Evolutionary conservation across 2,797 vertebrate genomes (phyloP), one percentile per base, ranked within the genome.

Genomic region (Takifugu rubripes): DNA sequence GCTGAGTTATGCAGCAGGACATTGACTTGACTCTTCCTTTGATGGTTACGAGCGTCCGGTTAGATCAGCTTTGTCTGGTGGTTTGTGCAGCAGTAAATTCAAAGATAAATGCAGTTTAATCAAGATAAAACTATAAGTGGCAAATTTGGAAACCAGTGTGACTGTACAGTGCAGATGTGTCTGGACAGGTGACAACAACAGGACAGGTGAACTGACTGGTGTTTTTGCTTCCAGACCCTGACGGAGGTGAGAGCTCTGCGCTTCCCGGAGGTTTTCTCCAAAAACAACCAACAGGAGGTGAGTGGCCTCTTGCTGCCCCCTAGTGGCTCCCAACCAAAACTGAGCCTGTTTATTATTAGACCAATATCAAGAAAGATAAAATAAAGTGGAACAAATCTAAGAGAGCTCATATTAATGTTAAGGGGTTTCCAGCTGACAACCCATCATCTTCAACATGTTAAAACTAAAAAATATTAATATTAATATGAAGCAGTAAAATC

Each of bases 271-370:
- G 54, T 93, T 1, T 99, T 99, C 88, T 90, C 89, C 83, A 93
- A 91, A 79, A 93, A 94, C 85, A 98, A 95, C 64, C 74, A 90
- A 47, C 90, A 90, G 56, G 97, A 99, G 94, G 97, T 99, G 80
- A 88, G 93, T 87, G 72, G 57, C 17, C 25, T 1, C 54, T 62
- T 86, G 66, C 61, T 66, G 60, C 69, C 77, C 54, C 56, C 83
- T 76, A 71, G 70, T 78, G 88, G 74, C 36, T 3, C 0, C 0
- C 0, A 10, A 2, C 0, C 0, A 1, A 7, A 60, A 68, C 60
- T 50, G 6, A 66, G 3, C 0, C 8, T 17, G 5, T 6, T 31
- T 17, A 17, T 50, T 16, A 1, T n/a, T 44, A 44, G 6, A 44
- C 15, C n/a, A 17, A 17, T 16, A 17, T 44, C 17, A 44, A 44